Percentiles rank a stretch among this genome's conserved stretches.
These are phyloP conservation scores for Gymnoscopelus braueri DNA, from an alignment of 2,797 vertebrate species.

Conservation along the genomic window DNA sequence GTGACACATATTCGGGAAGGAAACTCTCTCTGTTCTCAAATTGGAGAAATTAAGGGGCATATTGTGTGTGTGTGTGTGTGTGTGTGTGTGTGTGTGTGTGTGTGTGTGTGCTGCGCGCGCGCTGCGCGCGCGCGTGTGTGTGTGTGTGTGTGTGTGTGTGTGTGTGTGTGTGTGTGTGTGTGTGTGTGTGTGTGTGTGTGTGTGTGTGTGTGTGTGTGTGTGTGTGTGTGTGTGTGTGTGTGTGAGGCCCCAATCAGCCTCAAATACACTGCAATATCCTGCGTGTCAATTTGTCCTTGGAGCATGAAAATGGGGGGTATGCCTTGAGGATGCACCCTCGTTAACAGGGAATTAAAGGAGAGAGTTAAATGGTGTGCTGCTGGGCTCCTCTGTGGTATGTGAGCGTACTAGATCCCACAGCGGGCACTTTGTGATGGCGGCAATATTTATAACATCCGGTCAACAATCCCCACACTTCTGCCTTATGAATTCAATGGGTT, in stretches of 20 bases:
- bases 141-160: too few relatives aligned
- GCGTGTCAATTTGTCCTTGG: too few relatives aligned
- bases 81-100: too few relatives aligned
- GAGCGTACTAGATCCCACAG: not conserved
- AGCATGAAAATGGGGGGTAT: not conserved
- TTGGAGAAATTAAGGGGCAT: conserved; percentile 16
- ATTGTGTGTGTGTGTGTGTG: too few relatives aligned
- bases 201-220: too few relatives aligned
- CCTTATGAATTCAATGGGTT: not conserved
- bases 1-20: conserved; percentile 39
- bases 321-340: conserved; percentile 1
- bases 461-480: not conserved
- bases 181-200: too few relatives aligned
- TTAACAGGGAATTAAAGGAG: conserved; percentile 15
- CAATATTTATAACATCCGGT: conserved; percentile 6
- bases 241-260: too few relatives aligned
- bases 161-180: too few relatives aligned
- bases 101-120: too few relatives aligned
- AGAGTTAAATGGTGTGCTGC: conserved; percentile 2
- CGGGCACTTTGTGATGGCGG: not conserved
- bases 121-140: too few relatives aligned
- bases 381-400: not conserved
- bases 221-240: too few relatives aligned
- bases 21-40: conserved; percentile 31
- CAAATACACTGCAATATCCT: too few relatives aligned